Percentiles rank a stretch among this genome's conserved stretches.
Conservation (phyloP, 1,140 invertebrate species). For the Lamellibrachia luymesi region DNA sequence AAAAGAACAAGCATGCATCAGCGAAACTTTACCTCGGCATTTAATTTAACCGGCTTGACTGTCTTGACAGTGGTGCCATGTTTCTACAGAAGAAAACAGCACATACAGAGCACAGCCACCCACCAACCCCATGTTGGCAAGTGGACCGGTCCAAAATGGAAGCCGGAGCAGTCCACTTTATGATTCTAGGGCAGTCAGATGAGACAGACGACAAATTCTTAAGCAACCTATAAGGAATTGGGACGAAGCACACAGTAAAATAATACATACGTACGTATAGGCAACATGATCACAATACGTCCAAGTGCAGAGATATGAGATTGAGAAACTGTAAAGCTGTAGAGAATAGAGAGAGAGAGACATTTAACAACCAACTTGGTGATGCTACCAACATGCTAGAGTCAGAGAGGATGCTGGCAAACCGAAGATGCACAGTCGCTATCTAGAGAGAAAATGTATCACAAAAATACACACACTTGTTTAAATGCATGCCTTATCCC, state of each 20-base stretch:
- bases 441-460: not conserved
- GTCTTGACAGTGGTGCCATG: conserved; percentile 93
- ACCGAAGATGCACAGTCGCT: not conserved
- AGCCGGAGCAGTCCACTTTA: not conserved
- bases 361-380: not conserved
- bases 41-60: conserved; percentile 84
- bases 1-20: not conserved
- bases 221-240: not conserved
- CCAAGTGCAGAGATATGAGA: not conserved
- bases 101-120: conserved; percentile 1
- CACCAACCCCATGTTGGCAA: not conserved
- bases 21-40: conserved; percentile 69
- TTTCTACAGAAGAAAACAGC: conserved; percentile 67
- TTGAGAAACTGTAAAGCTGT: not conserved
- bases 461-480: not conserved
- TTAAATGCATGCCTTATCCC: not conserved
- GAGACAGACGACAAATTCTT: not conserved
- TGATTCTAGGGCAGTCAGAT: not conserved
- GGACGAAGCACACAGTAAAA: not conserved
- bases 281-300: not conserved
- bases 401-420: not conserved
- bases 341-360: not conserved
- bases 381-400: not conserved
- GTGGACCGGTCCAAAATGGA: not conserved
- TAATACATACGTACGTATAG: not conserved